Evolutionary conservation across 2,888 invertebrate species (phyloP).

Genomic region (Catocala nupta): DNA sequence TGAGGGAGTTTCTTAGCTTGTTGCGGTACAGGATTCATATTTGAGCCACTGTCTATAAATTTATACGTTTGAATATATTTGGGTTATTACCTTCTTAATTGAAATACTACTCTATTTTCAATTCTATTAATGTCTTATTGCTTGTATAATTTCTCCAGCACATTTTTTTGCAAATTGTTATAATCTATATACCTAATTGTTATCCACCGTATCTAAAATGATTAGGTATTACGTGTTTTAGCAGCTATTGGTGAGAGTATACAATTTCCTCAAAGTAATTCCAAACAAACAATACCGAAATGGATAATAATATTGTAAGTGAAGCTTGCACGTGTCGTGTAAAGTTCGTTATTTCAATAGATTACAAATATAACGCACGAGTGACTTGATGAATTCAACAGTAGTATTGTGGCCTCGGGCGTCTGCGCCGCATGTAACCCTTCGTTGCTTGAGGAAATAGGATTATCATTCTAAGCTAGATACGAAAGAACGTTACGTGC

Average conservation of each 20-base stretch:
- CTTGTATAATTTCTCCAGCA: background rate
- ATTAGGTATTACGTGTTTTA: too few relatives aligned
- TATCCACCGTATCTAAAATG: too few relatives aligned
- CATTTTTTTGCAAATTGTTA: too few relatives aligned
- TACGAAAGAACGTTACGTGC: background rate
- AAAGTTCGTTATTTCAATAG: constrained; percentile 29
- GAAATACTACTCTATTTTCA: constrained; percentile 32
- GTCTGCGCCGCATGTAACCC: constrained; percentile 51
- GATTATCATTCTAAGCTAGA: constrained; percentile 59
- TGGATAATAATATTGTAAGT: constrained; percentile 5
- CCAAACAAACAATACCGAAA: background rate
- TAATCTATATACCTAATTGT: too few relatives aligned
- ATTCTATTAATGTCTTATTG: background rate
- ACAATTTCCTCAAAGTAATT: background rate
- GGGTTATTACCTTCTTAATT: constrained; percentile 45
- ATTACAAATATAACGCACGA: constrained; percentile 59
- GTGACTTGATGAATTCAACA: constrained; percentile 63
- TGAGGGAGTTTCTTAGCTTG: constrained; percentile 85
- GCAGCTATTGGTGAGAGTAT: too few relatives aligned
- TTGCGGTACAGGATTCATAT: constrained; percentile 84
- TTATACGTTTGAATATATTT: constrained; percentile 65
- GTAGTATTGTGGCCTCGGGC: constrained; percentile 62
- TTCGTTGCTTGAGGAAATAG: constrained; percentile 62
- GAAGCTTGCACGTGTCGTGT: constrained; percentile 15
- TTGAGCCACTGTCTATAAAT: constrained; percentile 78